Percentiles rank a stretch among this genome's conserved stretches.
Evolutionary conservation across 2,113 vertebrate genomes (phyloP).

Genomic region (Drymodes brunneopygia): DNA sequence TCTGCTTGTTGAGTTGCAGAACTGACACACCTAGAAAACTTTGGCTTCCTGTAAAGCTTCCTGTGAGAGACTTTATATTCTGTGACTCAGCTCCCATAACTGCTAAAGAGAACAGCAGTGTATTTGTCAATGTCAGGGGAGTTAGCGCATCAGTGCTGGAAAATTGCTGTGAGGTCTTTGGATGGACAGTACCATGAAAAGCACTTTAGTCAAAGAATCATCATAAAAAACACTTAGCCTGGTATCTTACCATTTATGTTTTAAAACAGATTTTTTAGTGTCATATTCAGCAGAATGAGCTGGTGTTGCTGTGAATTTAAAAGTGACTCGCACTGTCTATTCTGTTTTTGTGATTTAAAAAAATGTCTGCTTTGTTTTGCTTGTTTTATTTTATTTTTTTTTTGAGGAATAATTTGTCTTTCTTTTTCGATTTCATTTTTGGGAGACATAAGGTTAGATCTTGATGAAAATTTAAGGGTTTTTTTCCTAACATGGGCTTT

Average conservation of each 20-base stretch:
- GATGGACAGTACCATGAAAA: background rate
- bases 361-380: background rate
- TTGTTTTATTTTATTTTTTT: background rate
- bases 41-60: background rate
- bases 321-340: background rate
- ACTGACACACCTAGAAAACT: background rate
- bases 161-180: constrained; percentile 38
- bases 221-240: background rate
- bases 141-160: background rate
- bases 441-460: background rate
- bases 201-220: background rate
- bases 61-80: constrained; percentile 7
- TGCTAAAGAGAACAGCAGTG: background rate
- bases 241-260: background rate
- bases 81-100: constrained; percentile 22
- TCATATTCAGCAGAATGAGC: background rate
- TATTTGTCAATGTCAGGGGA: constrained; percentile 37
- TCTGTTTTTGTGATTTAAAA: background rate
- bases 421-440: background rate
- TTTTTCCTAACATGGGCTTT: background rate
- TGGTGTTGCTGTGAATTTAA: background rate
- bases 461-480: background rate
- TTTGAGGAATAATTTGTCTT: background rate
- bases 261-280: background rate
- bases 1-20: background rate